Percentiles rank a stretch among this genome's conserved stretches.
Conservation (phyloP, 2,113 vertebrate genomes). For the Sitta europaea region DNA sequence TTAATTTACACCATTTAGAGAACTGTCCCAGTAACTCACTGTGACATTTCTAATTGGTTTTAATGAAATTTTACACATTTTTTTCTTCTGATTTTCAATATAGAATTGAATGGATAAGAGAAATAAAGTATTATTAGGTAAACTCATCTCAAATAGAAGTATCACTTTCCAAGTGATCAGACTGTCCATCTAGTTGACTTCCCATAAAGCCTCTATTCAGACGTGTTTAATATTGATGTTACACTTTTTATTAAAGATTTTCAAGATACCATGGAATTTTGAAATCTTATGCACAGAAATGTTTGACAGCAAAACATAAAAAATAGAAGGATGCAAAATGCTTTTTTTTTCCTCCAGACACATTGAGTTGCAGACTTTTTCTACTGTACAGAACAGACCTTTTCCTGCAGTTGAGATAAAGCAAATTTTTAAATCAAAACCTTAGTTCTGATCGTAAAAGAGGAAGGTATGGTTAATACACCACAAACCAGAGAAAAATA, state of each 20-base stretch:
- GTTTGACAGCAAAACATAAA: not conserved
- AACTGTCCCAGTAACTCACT: not conserved
- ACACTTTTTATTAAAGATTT: slow-evolving; percentile 38
- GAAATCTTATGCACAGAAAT: not conserved
- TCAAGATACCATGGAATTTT: not conserved
- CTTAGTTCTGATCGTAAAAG: not conserved
- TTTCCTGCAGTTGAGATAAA: not conserved
- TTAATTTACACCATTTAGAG: not conserved
- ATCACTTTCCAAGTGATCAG: slow-evolving; percentile 57
- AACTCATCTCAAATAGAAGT: slow-evolving; percentile 54
- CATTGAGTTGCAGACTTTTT: not conserved
- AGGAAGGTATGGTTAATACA: not conserved
- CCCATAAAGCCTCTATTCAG: slow-evolving; percentile 49
- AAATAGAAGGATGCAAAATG: not conserved
- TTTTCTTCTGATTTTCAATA: slow-evolving; percentile 52
- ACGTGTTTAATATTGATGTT: not conserved
- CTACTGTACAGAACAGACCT: not conserved
- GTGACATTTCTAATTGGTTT: slow-evolving; percentile 42
- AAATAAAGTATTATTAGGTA: slow-evolving; percentile 56
- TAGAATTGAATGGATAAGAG: slow-evolving; percentile 50
- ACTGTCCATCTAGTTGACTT: slow-evolving; percentile 44
- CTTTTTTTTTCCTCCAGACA: not conserved
- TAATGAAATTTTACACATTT: slow-evolving; percentile 33
- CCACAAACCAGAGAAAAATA: not conserved
- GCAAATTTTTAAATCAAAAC: not conserved